These are phyloP conservation scores for Protosalanx chinensis DNA, from an alignment of 2,797 vertebrate species.

Conservation along the genomic window DNA sequence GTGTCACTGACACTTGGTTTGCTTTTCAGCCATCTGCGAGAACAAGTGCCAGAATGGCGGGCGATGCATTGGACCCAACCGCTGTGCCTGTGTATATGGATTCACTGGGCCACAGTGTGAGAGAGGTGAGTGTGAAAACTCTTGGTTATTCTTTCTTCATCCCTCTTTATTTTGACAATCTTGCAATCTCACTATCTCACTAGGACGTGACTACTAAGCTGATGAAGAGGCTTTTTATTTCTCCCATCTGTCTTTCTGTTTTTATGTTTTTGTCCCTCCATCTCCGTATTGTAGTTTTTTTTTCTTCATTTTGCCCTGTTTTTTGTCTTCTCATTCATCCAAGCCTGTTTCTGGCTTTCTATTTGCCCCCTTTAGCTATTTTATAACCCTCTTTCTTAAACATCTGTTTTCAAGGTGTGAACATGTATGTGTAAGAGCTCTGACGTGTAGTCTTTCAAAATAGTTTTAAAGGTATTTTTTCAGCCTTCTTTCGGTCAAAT, in stretches of 20 bases:
- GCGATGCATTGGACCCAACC: conserved; percentile 49
- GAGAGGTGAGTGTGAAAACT: conserved; percentile 45
- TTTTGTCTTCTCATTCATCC: not conserved
- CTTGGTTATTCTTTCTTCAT: not conserved
- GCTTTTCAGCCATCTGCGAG: conserved; percentile 47
- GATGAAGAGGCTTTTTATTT: not conserved
- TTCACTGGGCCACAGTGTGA: conserved; percentile 58
- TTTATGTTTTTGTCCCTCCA: not conserved
- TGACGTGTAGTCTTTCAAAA: not conserved
- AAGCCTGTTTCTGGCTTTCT: not conserved
- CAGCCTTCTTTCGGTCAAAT: too few species aligned
- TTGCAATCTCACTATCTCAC: not conserved
- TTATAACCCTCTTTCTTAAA: not conserved
- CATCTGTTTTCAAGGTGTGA: conserved; percentile 9
- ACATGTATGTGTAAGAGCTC: not conserved
- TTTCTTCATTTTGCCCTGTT: too few species aligned
- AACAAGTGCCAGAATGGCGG: conserved; percentile 49
- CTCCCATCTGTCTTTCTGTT: not conserved
- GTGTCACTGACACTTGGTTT: conserved; percentile 13
- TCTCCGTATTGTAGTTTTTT: not conserved
- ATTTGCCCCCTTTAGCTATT: not conserved
- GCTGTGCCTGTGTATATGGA: conserved; percentile 51
- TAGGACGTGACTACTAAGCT: too few species aligned
- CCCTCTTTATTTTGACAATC: not conserved
- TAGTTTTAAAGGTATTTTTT: too few species aligned